Evolutionary conservation across 1,140 invertebrate genomes (phyloP).

Genomic region (Drosophila lacteicornis): DNA sequence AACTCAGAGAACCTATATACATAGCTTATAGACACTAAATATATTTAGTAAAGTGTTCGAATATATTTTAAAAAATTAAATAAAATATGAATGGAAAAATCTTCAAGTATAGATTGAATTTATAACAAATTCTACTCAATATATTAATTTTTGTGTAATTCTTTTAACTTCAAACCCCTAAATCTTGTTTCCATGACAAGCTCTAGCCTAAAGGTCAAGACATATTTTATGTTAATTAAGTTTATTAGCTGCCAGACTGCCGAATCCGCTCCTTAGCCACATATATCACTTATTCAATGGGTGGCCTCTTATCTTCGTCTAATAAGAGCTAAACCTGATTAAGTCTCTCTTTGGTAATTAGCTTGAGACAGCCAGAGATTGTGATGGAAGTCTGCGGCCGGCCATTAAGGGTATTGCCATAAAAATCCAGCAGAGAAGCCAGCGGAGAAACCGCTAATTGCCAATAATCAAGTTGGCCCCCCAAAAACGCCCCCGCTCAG

Average conservation of each 20-base stretch:
- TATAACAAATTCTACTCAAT: not conserved
- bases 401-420: conserved; percentile 25
- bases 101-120: not conserved
- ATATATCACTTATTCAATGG: conserved; percentile 39
- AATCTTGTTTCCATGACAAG: not conserved
- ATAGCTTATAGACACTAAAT: no score
- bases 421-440: conserved; percentile 29
- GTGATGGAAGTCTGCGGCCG: conserved; percentile 1
- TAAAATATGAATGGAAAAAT: not conserved
- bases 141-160: not conserved
- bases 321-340: conserved; percentile 58
- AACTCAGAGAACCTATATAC: no score
- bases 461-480: conserved; percentile 66
- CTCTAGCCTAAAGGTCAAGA: not conserved
- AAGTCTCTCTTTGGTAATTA: conserved; percentile 53
- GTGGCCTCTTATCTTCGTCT: conserved; percentile 20
- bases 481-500: conserved; percentile 21
- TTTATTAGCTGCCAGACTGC: conserved; percentile 26
- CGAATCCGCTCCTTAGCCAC: not conserved
- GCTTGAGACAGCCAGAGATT: conserved; percentile 11
- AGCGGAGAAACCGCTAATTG: conserved; percentile 68
- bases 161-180: not conserved
- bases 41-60: not conserved
- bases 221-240: conserved; percentile 11
- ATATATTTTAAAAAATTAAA: no score